Evolutionary conservation across 2,797 vertebrate genomes (phyloP), one percentile per base, ranked within the genome.

Genomic region (Hyperoplus immaculatus): DNA sequence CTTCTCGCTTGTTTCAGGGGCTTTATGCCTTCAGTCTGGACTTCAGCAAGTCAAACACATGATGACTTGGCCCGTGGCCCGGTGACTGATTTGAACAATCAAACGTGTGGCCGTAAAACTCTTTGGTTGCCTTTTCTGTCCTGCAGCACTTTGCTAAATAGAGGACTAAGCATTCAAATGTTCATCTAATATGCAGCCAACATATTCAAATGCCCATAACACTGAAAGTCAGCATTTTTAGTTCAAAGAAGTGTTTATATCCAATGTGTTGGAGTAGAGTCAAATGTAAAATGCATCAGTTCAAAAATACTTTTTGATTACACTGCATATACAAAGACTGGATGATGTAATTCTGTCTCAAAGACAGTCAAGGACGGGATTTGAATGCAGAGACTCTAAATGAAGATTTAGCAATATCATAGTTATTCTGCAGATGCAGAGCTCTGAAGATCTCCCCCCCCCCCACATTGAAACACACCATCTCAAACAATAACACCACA

Each of bases 401-500:
- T 49, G 51, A 29, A 10, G 16, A 59, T 57, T 67, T 41, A 73
- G 65, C 51, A 53, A 61, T 69, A 71, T 61, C 63, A 74, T 16
- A 38, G 59, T 51, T n/a, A 51, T 69, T 66, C 42, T 54, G 29
- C 43, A 51, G 56, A 62, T 56, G 29, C 12, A 42, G 41, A 62
- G 51, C 67, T 75, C 42, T 49, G 72, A 72, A 54, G 61, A 45
- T 81, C 78, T 65, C n/a, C 68, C 72, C 74, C 39, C 71, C 59
- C 78, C 60, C 62, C 62, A 49, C 66, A 86, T 82, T 29, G 60
- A 81, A 84, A 80, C 55, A 72, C 41, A 67, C 45, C 60, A 54
- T 82, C 80, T 58, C 71, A 69, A 77, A 80, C 72, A 86, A 88
- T 82, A 73, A 85, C 41, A 87, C 54, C 66, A 47, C 71, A 41